phyloP scores from a whole-genome alignment of 2,113 vertebrate genomes.

The Gallinago paraguaiae region DNA sequence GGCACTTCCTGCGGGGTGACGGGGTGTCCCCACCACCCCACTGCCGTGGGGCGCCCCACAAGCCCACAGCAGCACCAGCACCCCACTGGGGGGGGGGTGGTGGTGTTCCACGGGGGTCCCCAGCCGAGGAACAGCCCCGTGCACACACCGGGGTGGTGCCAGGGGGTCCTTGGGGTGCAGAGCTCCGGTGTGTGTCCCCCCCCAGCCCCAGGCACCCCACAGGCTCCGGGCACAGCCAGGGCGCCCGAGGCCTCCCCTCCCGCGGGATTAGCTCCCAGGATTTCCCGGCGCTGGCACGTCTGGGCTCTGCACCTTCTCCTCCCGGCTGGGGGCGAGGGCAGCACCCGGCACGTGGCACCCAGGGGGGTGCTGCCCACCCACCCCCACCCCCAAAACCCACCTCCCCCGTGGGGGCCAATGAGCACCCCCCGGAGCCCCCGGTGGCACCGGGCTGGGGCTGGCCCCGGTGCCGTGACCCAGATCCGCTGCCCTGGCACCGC shows the following conservation, averaged over 20 bases:
- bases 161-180: not conserved
- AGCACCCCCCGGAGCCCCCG: not conserved
- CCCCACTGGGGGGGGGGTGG: not conserved
- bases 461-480: not conserved
- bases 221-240: not conserved
- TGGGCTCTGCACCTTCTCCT: not conserved
- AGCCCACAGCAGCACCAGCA: not conserved
- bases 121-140: accelerated
- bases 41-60: not conserved
- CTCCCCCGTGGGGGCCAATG: accelerated
- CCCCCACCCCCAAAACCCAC: not conserved
- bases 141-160: not conserved
- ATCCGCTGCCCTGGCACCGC: not conserved
- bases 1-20: not conserved
- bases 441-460: not conserved
- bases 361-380: not conserved
- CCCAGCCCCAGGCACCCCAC: accelerated
- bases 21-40: not conserved
- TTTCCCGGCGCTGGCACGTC: not conserved
- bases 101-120: not conserved
- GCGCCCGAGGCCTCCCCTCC: not conserved
- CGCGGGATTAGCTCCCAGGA: not conserved
- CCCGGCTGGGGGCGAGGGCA: not conserved
- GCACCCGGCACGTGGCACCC: not conserved
- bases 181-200: not conserved